A percentile compares a stretch with the other conserved stretches of the same genome.
These are phyloP conservation scores for Tyto alba DNA, from an alignment of 2,113 vertebrate genomes.

Conservation along the genomic window DNA sequence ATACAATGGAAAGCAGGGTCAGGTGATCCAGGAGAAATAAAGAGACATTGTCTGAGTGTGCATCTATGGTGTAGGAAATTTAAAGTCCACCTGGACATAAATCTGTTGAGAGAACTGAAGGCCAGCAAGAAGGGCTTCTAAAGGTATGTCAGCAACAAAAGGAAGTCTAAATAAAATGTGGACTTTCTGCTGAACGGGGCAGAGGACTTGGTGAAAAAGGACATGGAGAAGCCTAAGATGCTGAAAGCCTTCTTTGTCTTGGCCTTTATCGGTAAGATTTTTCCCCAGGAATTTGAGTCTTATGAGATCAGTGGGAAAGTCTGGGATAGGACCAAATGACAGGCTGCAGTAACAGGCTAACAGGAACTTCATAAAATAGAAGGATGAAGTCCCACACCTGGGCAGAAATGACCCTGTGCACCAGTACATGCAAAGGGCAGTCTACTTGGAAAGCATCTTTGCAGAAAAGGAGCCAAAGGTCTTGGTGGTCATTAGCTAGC, in stretches of 20 bases:
- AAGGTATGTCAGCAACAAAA: neutral
- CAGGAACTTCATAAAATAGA: too few relatives aligned
- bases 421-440: too few relatives aligned
- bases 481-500: too few relatives aligned
- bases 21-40: neutral
- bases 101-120: neutral
- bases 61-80: neutral
- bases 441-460: too few relatives aligned
- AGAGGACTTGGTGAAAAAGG: neutral
- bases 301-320: too few relatives aligned
- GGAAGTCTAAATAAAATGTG: neutral
- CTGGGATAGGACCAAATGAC: too few relatives aligned
- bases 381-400: too few relatives aligned
- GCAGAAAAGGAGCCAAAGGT: too few relatives aligned
- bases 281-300: neutral
- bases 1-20: neutral
- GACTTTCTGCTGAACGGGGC: neutral
- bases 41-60: neutral
- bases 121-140: neutral
- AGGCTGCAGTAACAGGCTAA: too few relatives aligned
- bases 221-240: neutral
- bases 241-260: neutral
- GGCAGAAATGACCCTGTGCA: too few relatives aligned
- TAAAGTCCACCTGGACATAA: neutral
- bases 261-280: neutral